phyloP scores from a whole-genome alignment of 2,888 invertebrate genomes.

The Ormyrus thymus region DNA sequence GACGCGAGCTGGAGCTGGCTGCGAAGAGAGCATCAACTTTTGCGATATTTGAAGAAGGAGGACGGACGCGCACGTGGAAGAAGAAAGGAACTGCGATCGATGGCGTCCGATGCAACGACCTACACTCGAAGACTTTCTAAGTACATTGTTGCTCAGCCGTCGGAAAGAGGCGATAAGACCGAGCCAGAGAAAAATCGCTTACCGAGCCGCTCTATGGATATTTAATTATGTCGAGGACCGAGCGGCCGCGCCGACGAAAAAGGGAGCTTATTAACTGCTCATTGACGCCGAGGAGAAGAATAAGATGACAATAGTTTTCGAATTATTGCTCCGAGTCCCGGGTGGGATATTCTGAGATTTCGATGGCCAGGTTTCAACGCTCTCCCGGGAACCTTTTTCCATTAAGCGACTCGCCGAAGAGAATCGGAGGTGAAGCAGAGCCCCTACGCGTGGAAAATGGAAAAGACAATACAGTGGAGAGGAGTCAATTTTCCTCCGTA shows the following conservation, averaged over 20 bases:
- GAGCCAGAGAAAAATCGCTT: neutral
- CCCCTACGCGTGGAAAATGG: slow-evolving; percentile 26
- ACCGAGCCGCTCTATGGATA: neutral
- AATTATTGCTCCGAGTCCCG: slow-evolving; percentile 24
- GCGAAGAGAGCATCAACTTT: slow-evolving; percentile 59
- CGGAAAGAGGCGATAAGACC: slow-evolving; percentile 8
- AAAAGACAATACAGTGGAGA: slow-evolving; percentile 17
- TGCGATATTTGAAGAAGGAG: slow-evolving; percentile 65
- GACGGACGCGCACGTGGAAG: slow-evolving; percentile 40
- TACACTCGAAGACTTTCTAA: slow-evolving; percentile 16
- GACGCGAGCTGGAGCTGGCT: neutral
- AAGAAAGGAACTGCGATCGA: slow-evolving; percentile 55
- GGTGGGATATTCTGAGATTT: slow-evolving; percentile 31
- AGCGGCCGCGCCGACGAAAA: too few relatives aligned
- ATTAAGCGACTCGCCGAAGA: slow-evolving; percentile 58
- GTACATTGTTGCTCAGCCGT: slow-evolving; percentile 20
- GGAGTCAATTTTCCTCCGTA: slow-evolving; percentile 13
- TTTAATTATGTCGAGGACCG: neutral
- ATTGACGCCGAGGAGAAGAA: neutral
- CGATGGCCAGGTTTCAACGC: slow-evolving; percentile 19
- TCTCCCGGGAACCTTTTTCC: slow-evolving; percentile 59
- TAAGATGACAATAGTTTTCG: neutral
- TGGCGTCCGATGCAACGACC: neutral
- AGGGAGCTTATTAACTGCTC: slow-evolving; percentile 19
- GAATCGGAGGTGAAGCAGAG: slow-evolving; percentile 57